phyloP scores from a whole-genome alignment of 2,113 vertebrate species.

The Dicrurus megarhynchus region DNA sequence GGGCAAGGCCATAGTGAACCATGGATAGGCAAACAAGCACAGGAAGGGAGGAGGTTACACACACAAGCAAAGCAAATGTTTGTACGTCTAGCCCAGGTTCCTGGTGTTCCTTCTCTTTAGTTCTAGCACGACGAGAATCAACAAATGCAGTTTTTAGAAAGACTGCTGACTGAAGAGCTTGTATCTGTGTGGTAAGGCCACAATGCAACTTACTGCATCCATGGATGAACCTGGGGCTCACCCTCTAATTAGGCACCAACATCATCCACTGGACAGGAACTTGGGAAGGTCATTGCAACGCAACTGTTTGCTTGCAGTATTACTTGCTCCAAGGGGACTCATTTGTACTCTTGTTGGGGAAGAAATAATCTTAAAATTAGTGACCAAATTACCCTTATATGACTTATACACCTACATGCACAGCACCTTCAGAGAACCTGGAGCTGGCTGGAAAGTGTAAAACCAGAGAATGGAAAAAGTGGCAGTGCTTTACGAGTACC shows the following conservation, averaged over 20 bases:
- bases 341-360: not conserved
- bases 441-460: not conserved
- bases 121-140: not conserved
- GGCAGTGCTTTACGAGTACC: not conserved
- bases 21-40: not conserved
- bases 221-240: not conserved
- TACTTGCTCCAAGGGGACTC: not conserved
- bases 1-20: not conserved
- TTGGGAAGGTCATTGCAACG: not conserved
- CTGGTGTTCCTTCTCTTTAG: not conserved
- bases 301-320: not conserved
- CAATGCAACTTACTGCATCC: not conserved
- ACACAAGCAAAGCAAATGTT: not conserved
- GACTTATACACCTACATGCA: accelerated
- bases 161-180: not conserved
- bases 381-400: not conserved
- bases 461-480: not conserved
- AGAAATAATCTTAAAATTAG: not conserved
- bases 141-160: not conserved
- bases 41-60: not conserved
- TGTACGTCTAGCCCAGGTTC: not conserved
- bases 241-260: accelerated
- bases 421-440: not conserved
- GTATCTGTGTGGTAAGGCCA: not conserved
- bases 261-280: not conserved